Evolutionary conservation across 2,113 vertebrate genomes (phyloP).

Genomic region (Eurystomus gularis): DNA sequence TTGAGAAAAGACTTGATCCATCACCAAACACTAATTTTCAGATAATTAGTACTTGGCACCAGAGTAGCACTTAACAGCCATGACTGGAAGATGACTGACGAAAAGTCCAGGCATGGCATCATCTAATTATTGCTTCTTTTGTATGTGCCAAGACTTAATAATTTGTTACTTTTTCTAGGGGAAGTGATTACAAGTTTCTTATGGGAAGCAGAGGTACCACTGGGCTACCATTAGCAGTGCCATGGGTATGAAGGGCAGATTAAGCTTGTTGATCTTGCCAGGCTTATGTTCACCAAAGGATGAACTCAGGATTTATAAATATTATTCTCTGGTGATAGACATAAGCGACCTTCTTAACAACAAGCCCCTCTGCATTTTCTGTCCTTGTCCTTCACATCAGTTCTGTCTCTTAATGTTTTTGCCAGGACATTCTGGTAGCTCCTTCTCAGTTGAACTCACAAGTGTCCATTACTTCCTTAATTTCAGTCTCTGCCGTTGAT

Average conservation of each 20-base stretch:
- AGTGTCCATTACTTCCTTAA: background rate
- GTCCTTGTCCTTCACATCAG: background rate
- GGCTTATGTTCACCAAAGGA: background rate
- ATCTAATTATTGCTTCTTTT: constrained; percentile 60
- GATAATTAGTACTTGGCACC: constrained; percentile 77
- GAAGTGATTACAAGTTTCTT: constrained; percentile 6
- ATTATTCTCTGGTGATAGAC: constrained; percentile 18
- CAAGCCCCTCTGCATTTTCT: background rate
- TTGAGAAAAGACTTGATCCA: constrained; percentile 69
- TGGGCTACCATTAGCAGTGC: background rate
- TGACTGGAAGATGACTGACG: constrained; percentile 69
- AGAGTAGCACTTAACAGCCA: constrained; percentile 54
- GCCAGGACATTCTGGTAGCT: background rate
- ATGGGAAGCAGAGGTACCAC: background rate
- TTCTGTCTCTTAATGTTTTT: background rate
- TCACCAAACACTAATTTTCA: constrained; percentile 74
- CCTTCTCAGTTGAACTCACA: background rate
- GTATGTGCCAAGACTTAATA: constrained; percentile 65
- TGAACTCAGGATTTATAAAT: background rate
- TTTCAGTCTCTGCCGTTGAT: background rate
- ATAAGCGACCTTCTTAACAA: background rate
- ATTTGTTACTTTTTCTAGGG: constrained; percentile 33
- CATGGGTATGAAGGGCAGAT: background rate
- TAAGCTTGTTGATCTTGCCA: background rate
- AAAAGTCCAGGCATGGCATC: constrained; percentile 64